These are phyloP conservation scores for Picathartes gymnocephalus DNA, from an alignment of 2,113 vertebrate species.

Conservation along the genomic window DNA sequence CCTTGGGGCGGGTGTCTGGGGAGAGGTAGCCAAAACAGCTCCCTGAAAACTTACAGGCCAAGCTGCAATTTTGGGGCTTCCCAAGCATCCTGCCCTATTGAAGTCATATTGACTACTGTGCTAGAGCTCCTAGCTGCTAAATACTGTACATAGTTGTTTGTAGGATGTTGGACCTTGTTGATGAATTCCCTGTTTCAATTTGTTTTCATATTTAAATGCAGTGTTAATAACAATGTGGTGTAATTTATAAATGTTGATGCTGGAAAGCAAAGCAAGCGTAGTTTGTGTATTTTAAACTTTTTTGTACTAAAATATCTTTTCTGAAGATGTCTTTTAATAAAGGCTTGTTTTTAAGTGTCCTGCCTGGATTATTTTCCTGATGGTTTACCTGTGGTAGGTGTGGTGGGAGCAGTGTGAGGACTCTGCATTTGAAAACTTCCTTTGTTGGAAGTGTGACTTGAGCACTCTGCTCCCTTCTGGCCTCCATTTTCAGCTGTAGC, in stretches of 20 bases:
- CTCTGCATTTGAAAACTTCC: neutral
- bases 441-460: neutral
- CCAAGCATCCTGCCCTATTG: constrained; percentile 35
- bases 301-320: constrained; percentile 49
- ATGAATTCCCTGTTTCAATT: neutral
- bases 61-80: constrained; percentile 46
- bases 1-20: neutral
- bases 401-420: neutral
- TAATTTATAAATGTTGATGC: constrained; percentile 57
- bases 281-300: constrained; percentile 37
- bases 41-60: neutral
- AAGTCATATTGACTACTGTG: constrained; percentile 67
- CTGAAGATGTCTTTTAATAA: constrained; percentile 58
- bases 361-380: neutral
- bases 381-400: neutral
- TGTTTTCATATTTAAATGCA: constrained; percentile 52
- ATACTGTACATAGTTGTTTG: constrained; percentile 42
- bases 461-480: neutral
- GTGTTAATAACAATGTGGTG: constrained; percentile 16
- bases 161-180: neutral
- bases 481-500: neutral
- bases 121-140: constrained; percentile 52
- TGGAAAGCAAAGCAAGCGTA: neutral
- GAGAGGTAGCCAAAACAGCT: neutral
- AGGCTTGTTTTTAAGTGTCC: neutral